phyloP scores from a whole-genome alignment of 2,113 vertebrate genomes.

The Panthera leo region DNA sequence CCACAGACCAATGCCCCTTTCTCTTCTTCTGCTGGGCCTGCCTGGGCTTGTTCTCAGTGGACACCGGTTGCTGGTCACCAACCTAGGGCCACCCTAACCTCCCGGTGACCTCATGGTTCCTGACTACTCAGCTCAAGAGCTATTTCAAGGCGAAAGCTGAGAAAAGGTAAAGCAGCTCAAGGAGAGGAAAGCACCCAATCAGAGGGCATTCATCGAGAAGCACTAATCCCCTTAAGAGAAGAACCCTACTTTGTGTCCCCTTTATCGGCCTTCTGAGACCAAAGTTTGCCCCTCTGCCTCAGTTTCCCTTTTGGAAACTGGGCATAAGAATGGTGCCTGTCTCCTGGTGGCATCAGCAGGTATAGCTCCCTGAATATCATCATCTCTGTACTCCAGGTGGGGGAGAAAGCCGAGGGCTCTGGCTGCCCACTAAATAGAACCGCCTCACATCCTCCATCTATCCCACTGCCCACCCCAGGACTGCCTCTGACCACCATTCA shows the following conservation, averaged over 20 bases:
- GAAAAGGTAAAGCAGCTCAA: neutral
- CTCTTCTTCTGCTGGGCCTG: neutral
- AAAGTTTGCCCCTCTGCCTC: neutral
- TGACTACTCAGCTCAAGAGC: neutral
- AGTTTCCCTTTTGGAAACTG: neutral
- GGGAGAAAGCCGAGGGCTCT: neutral
- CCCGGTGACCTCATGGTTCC: neutral
- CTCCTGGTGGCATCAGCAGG: neutral
- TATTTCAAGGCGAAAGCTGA: neutral
- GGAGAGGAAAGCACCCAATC: neutral
- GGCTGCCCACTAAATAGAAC: neutral
- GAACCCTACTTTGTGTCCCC: neutral
- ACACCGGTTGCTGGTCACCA: neutral
- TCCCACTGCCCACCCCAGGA: neutral
- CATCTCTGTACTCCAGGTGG: neutral
- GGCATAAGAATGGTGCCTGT: neutral
- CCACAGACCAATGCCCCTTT: neutral
- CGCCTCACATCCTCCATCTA: neutral
- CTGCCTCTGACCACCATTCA: conserved; percentile 29
- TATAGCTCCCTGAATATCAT: neutral
- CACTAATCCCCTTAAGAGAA: neutral
- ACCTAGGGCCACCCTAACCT: neutral
- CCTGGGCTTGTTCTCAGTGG: neutral
- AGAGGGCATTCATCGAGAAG: neutral
- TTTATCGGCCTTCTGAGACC: neutral